Conservation (phyloP, 2,797 vertebrate species). For the Botia almorhae region DNA sequence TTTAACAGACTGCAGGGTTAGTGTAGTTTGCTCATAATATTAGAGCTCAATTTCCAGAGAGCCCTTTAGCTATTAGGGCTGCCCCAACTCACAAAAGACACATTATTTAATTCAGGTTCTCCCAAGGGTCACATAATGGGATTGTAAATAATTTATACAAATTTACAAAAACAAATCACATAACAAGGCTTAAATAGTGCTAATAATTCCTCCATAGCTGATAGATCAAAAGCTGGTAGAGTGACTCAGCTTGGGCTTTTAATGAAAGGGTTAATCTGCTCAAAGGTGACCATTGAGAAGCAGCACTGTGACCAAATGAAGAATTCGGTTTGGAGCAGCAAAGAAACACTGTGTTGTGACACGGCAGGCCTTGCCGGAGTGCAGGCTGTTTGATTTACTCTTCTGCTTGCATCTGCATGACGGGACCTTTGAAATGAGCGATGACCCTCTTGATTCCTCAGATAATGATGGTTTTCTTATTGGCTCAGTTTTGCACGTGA, state of each 20-base stretch:
- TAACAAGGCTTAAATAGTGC: slow-evolving; percentile 96
- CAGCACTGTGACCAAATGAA: slow-evolving; percentile 99
- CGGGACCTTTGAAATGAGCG: slow-evolving; percentile 7
- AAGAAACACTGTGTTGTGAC: slow-evolving; percentile 64
- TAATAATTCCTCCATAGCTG: slow-evolving; percentile 97
- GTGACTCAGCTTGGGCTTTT: slow-evolving; percentile 95
- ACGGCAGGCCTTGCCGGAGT: too few relatives aligned
- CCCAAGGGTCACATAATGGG: slow-evolving; percentile 92
- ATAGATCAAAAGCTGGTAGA: slow-evolving; percentile 97
- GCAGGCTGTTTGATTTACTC: not conserved
- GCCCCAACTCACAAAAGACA: slow-evolving; percentile 90
- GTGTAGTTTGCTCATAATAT: not conserved
- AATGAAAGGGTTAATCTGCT: slow-evolving; percentile 99
- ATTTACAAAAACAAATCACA: slow-evolving; percentile 99
- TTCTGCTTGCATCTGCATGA: not conserved
- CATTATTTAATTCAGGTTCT: slow-evolving; percentile 93
- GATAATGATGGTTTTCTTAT: not conserved
- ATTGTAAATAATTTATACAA: slow-evolving; percentile 99
- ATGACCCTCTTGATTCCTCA: not conserved
- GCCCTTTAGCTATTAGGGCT: not conserved
- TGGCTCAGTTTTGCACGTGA: not conserved
- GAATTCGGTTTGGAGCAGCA: slow-evolving; percentile 84
- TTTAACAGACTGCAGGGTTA: too few relatives aligned
- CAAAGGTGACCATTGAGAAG: slow-evolving; percentile 97
- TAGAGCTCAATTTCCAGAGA: not conserved